phyloP scores from a whole-genome alignment of 2,113 vertebrate species.

The Gymnocephalus cernua region DNA sequence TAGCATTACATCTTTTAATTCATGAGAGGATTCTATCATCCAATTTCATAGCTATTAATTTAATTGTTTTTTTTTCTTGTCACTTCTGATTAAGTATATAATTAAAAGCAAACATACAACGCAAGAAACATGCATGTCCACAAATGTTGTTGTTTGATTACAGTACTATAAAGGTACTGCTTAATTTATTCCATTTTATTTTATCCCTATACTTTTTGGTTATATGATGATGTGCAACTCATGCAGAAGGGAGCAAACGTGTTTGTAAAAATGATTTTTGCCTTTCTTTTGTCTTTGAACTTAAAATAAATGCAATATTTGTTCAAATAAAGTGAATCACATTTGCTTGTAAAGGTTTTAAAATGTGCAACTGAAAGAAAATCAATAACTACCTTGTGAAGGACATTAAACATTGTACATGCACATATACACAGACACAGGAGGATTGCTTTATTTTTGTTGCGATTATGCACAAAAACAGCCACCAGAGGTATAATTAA shows the following conservation, averaged over 20 bases:
- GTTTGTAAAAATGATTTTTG: constrained; percentile 54
- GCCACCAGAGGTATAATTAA: constrained; percentile 24
- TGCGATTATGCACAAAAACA: constrained; percentile 26
- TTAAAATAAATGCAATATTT: constrained; percentile 67
- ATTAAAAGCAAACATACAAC: constrained; percentile 32
- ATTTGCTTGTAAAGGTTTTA: constrained; percentile 22
- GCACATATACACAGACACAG: background rate
- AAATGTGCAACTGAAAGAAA: background rate
- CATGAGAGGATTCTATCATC: constrained; percentile 62
- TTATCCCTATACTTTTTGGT: background rate
- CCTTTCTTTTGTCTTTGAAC: constrained; percentile 55
- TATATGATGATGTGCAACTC: constrained; percentile 14
- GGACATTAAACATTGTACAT: background rate
- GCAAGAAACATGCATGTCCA: constrained; percentile 42
- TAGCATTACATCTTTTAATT: constrained; percentile 64
- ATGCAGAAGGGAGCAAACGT: constrained; percentile 15
- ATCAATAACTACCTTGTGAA: background rate
- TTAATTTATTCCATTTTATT: background rate
- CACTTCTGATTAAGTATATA: constrained; percentile 57
- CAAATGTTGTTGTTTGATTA: constrained; percentile 6
- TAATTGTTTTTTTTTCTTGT: constrained; percentile 37
- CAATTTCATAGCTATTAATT: constrained; percentile 57
- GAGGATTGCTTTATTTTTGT: constrained; percentile 17
- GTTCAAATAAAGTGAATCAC: constrained; percentile 28
- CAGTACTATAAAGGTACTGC: background rate